These are phyloP conservation scores for Ceratina calcarata DNA, from an alignment of 1,140 invertebrate genomes.

Conservation along the genomic window DNA sequence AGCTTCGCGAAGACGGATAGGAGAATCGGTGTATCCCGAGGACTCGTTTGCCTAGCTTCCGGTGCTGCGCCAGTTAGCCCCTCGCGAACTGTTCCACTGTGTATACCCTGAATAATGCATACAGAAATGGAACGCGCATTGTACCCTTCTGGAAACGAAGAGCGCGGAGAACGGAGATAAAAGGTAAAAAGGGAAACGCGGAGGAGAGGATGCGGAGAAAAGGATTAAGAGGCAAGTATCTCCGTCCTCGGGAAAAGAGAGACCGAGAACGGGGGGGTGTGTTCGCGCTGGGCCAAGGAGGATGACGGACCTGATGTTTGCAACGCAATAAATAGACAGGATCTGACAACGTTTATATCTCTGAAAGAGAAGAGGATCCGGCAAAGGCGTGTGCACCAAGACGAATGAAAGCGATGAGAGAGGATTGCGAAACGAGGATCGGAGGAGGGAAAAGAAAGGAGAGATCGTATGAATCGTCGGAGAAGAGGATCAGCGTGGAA, in stretches of 20 bases:
- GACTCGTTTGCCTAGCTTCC: constrained; percentile 65
- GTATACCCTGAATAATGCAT: constrained; percentile 64
- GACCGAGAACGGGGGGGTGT: constrained; percentile 1
- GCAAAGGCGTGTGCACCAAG: constrained; percentile 1
- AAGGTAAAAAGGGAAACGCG: neutral
- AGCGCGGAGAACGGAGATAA: neutral
- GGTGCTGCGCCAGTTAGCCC: constrained; percentile 61
- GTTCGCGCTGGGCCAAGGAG: constrained; percentile 1
- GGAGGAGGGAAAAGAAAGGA: too few species aligned
- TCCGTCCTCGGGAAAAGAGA: constrained; percentile 8
- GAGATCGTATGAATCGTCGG: neutral
- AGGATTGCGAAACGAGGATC: constrained; percentile 6
- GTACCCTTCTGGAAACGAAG: constrained; percentile 27
- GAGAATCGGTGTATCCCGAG: constrained; percentile 57
- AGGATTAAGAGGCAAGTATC: constrained; percentile 34
- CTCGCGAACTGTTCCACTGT: constrained; percentile 56
- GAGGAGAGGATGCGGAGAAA: neutral
- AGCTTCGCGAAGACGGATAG: neutral
- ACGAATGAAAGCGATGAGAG: constrained; percentile 15
- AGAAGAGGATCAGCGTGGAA: neutral
- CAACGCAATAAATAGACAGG: constrained; percentile 61
- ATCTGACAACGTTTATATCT: constrained; percentile 35
- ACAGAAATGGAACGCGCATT: constrained; percentile 36
- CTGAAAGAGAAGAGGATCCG: constrained; percentile 13
- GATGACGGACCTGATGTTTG: constrained; percentile 30